Base-by-base conservation (phyloP, 2,888 invertebrate genomes). In the Diaphora mendica region DNA sequence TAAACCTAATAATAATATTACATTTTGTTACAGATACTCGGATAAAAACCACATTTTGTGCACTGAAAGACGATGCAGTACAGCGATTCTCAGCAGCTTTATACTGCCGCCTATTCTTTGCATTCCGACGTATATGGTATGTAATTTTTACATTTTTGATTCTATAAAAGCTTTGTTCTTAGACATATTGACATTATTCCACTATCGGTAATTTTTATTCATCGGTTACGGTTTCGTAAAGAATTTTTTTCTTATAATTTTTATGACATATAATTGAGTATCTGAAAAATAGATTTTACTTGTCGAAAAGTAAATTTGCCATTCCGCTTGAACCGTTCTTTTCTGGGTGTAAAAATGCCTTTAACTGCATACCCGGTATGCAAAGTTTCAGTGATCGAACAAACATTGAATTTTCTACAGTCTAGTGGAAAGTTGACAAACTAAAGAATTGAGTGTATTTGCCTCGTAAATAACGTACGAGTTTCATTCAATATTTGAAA, bases 21-120 rank as follows among this genome's bases (percentile, higher is more conserved):
- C 30, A 26, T 62, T 35, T 77, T 86, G 73, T 80, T 90, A n/a
- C 96, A 98, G 98, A 89, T 98, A 97, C 91, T 98, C 98, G 0
- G 97, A 98, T 83, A 96, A 96, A 87, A 97, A 97, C 86, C 97
- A 97, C 88, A 96, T 97, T 33, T 96, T 97, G 85, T 99, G 98
- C 90, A 97, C 97, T 39, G 97, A 98, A 86, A 94, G 96, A 48
- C 96, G 98, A 75, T 98, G 99, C 88, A 97, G 97, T 73, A 94
- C 97, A 64, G 98, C 98, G 20, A 98, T 99, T 74, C 90, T 97
- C 35, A 95, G 97, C 84, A 98, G 98, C 80, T 98, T 98, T 89
- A 87, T 98, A 71, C 95, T 97, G 23, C 98, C 98, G 5, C 96
- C 98, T 0, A 93, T 98, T 72, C 96, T 98, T 33, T 99, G 98